These are phyloP conservation scores for Ciconia nigra DNA, from an alignment of 2,797 vertebrate genomes.

Conservation along the genomic window DNA sequence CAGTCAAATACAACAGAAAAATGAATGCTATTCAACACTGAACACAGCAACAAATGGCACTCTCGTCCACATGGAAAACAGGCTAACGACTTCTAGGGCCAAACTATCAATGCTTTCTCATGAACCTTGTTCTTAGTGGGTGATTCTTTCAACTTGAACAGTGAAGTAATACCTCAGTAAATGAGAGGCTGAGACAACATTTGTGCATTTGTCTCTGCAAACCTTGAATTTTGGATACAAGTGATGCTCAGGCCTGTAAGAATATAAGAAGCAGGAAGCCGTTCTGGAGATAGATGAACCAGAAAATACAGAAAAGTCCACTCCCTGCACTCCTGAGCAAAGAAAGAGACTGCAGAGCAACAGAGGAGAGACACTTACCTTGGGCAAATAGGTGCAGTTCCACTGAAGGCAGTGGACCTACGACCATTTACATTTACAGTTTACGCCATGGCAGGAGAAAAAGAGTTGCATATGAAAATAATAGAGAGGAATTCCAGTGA, in stretches of 20 bases:
- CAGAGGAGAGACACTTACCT: neutral
- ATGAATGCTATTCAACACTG: neutral
- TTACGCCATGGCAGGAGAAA: neutral
- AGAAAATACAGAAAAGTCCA: neutral
- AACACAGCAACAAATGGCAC: neutral
- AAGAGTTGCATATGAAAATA: neutral
- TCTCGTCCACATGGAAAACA: neutral
- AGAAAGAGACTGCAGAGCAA: neutral
- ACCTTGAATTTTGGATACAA: neutral
- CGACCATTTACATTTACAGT: neutral
- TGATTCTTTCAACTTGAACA: neutral
- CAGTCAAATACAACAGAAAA: neutral
- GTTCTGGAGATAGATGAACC: neutral
- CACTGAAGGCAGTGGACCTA: neutral
- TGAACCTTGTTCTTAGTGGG: neutral
- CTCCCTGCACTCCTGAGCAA: neutral
- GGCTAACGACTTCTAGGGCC: neutral
- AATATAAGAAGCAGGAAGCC: neutral
- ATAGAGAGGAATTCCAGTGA: neutral
- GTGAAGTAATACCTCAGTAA: neutral
- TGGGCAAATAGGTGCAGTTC: neutral
- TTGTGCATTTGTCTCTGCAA: neutral
- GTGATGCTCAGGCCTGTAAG: neutral
- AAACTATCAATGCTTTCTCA: neutral
- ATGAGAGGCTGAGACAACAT: neutral